Evolutionary conservation across 2,113 vertebrate genomes (phyloP), one percentile per base, ranked within the genome.

Genomic region (Microtus montanus): DNA sequence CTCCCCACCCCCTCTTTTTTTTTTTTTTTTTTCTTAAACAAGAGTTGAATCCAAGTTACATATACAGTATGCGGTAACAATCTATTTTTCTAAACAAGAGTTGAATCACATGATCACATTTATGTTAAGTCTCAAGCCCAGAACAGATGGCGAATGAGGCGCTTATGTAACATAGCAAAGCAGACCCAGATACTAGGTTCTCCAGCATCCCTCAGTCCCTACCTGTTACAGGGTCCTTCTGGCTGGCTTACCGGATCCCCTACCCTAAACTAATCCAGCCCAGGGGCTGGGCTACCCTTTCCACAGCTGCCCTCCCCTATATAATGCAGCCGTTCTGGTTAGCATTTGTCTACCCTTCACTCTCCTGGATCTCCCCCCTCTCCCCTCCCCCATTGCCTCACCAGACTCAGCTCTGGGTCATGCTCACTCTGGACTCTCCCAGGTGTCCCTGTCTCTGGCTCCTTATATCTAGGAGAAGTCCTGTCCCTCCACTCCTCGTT

Each of bases 1-100:
- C 35, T 2, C 28, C 4, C 64, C 61, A 3, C 54, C 54, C 12
- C 12, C 13, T 15, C 15, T 2, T 2, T n/a, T n/a, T n/a, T n/a
- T n/a, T 52, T 13, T 52, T 13, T 52, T 58, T 58, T 58, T 58
- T 4, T 26, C 49, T 54, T 54, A 80, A 54, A 80, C 10, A 54
- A 80, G 49, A 80, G 49, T 54, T 54, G 28, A n/a, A 54, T 35
- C 49, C 30, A 79, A 20, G 77, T 79, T 79, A 54, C 77, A 54
- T 12, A 22, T 20, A n/a, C 30, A 79, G 49, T 54, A 35, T 35
- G 33, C 30, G 35, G 17, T 11, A 54, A 28, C 15, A 35, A 79
- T 79, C 47, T 54, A 22, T 79, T 35, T 52, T 52, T 54, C 77
- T 79, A 79, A 54, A 54, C 77, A 79, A 54, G 30, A 79, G 9